Conservation (phyloP, 2,888 invertebrate genomes). For the Nemotelus nigrinus region DNA sequence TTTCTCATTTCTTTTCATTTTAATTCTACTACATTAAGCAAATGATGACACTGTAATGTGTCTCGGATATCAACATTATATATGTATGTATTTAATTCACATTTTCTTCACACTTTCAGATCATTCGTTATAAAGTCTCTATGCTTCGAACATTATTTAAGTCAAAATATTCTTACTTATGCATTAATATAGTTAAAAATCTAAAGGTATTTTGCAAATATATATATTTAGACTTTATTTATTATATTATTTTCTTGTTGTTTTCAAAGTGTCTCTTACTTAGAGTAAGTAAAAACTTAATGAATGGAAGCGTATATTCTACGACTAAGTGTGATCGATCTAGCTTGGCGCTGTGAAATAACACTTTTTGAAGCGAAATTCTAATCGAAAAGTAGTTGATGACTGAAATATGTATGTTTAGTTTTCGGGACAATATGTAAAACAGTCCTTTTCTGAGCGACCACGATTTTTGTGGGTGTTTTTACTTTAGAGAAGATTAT, state of each 20-base stretch:
- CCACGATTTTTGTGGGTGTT: neutral
- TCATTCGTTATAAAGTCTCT: no score
- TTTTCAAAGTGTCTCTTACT: conserved; percentile 12
- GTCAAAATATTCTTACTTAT: neutral
- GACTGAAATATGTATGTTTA: neutral
- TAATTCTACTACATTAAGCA: neutral
- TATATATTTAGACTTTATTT: neutral
- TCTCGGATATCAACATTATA: neutral
- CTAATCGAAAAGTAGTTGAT: neutral
- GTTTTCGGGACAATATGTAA: neutral
- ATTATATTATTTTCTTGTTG: neutral
- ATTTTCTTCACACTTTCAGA: no score
- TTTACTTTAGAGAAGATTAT: neutral
- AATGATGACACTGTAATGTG: neutral
- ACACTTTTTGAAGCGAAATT: neutral
- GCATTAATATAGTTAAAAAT: no score
- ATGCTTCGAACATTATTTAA: neutral
- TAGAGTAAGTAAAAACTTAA: conserved; percentile 17
- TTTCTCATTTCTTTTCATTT: conserved; percentile 5
- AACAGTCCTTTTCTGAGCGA: neutral
- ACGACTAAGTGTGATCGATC: neutral
- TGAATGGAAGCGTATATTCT: conserved; percentile 19
- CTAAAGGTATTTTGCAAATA: no score
- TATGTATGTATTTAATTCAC: no score
- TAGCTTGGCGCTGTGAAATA: no score